A percentile compares a stretch with the other conserved stretches of the same genome.
Conservation (phyloP, 2,113 vertebrate genomes). For the Melozone crissalis region DNA sequence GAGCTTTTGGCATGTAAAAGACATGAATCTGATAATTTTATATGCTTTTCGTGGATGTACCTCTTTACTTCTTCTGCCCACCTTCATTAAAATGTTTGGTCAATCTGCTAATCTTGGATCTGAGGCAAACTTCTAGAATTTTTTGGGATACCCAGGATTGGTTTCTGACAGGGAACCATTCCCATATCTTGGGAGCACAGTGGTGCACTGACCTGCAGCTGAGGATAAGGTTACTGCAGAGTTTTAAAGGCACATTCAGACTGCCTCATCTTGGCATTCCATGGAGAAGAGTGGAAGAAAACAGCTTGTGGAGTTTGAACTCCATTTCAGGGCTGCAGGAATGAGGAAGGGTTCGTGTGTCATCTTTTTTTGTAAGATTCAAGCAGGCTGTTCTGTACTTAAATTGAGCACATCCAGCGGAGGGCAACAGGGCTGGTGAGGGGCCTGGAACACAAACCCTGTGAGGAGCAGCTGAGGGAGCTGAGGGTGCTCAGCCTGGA, state of each 20-base stretch:
- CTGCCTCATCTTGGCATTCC: neutral
- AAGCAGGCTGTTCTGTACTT: neutral
- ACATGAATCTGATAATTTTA: neutral
- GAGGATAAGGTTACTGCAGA: neutral
- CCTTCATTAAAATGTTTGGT: neutral
- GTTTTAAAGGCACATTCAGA: neutral
- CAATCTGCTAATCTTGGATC: neutral
- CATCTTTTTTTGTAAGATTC: neutral
- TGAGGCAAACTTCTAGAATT: neutral
- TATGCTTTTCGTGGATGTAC: neutral
- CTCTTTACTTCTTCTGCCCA: neutral
- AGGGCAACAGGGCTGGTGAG: neutral
- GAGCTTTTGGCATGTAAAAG: neutral
- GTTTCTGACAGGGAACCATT: neutral
- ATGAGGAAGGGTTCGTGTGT: neutral
- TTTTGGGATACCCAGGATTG: neutral
- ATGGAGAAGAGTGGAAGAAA: neutral
- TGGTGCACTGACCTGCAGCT: neutral
- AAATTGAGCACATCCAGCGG: neutral
- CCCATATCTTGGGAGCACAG: accelerated
- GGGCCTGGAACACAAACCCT: neutral
- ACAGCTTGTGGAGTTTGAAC: neutral
- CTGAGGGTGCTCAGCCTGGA: neutral
- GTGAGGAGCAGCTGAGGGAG: neutral
- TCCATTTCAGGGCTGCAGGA: neutral